Evolutionary conservation across 2,797 vertebrate genomes (phyloP).

Genomic region (Taenioides sp.): DNA sequence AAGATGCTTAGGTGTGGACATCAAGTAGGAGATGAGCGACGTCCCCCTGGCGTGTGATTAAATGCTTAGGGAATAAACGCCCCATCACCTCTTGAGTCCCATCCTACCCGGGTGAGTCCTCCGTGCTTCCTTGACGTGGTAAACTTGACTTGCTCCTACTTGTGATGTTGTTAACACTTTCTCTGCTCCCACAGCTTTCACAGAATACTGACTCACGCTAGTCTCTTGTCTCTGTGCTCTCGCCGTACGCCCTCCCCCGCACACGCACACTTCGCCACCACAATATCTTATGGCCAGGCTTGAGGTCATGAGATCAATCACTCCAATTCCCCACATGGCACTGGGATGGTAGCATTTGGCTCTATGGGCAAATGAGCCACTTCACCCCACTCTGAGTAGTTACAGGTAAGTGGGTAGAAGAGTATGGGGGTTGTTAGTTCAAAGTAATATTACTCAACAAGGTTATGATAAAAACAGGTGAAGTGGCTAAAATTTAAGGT

Average conservation of each 20-base stretch:
- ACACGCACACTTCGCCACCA: slow-evolving; percentile 54
- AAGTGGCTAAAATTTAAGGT: neutral
- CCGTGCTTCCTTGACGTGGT: slow-evolving; percentile 72
- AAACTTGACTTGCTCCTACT: slow-evolving; percentile 77
- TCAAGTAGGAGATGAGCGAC: slow-evolving; percentile 38
- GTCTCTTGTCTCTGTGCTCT: slow-evolving; percentile 63
- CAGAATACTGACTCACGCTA: slow-evolving; percentile 78
- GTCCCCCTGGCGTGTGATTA: slow-evolving; percentile 37
- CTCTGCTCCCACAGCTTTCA: slow-evolving; percentile 80
- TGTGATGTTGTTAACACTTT: slow-evolving; percentile 79
- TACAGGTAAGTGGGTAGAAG: slow-evolving; percentile 2
- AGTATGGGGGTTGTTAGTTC: neutral
- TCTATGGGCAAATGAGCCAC: slow-evolving; percentile 52
- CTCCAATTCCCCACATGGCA: slow-evolving; percentile 46
- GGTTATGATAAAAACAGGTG: neutral
- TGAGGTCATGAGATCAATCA: slow-evolving; percentile 73
- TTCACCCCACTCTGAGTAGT: slow-evolving; percentile 59
- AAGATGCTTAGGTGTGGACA: slow-evolving; percentile 42
- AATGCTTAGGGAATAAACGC: slow-evolving; percentile 56
- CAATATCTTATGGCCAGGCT: slow-evolving; percentile 73
- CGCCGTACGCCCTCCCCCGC: slow-evolving; percentile 63
- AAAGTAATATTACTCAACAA: neutral
- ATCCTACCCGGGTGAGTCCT: slow-evolving; percentile 60
- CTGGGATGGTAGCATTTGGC: slow-evolving; percentile 48
- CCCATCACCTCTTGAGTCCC: slow-evolving; percentile 57